Base-by-base conservation (phyloP, 2,797 vertebrate genomes). In the Urosaurus nigricauda region DNA sequence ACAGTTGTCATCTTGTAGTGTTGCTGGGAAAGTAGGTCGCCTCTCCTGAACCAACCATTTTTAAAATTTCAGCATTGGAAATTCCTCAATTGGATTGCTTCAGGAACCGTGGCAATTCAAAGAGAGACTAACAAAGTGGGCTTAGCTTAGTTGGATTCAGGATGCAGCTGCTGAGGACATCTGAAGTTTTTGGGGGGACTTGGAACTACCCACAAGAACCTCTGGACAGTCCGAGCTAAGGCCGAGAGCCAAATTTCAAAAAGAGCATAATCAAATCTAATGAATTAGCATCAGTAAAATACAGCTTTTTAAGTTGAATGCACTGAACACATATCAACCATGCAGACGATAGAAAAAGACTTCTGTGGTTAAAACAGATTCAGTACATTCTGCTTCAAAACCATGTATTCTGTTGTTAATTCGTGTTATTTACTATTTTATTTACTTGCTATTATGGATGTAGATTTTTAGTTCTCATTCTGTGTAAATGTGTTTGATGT, bases 1-100 rank as follows among this genome's bases (percentile, higher is more conserved):
- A 93, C 60, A 68, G 35, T 73, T 24, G 17, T 17, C 35, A 47
- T 1, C 32, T 85, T 40, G 79, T 6, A 51, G 79, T 91, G 91
- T 73, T 85, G 89, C 47, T 35, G 11, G 32, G 79, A n/a, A 80
- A 40, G 21, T 17, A 68, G 35, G 71, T 43, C n/a, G 1, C 11
- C 35, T 37, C 17, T 63, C 26, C 9, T 77, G 77, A 70, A 51
- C 19, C 19, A 56, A 88, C 63, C n/a, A n/a, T 83, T 43, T 77
- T 47, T 35, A 71, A 37, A 47, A 43, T 79, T 87, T 79, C 47
- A 79, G 14, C 40, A 75, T n/a, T 37, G 29, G 53, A 80, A 87
- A 40, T 70, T 51, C n/a, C 47, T 43, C 14, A 2, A 17, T 79
- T n/a, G 51, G 19, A 32, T 40, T 80, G 58, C 9, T 6, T 63